Base-by-base conservation (phyloP, 2,888 invertebrate genomes). In the Drosophila siamana region DNA sequence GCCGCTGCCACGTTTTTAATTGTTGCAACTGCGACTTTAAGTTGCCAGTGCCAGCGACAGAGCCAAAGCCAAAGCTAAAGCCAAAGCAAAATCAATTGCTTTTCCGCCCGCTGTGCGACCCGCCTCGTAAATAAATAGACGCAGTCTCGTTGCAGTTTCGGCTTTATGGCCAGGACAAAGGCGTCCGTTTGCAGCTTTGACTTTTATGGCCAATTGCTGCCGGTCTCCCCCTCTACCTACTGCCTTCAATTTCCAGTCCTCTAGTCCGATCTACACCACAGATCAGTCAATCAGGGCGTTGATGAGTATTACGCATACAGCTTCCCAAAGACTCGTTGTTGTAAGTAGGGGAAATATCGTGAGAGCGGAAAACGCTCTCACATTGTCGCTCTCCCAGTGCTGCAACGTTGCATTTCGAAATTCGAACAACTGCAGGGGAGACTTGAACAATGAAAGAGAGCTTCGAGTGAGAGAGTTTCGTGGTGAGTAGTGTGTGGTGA, bases 41-140 rank as follows among this genome's bases (percentile, higher is more conserved):
- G 70, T 62, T 62, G 55, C 61, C 15, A n/a, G 7, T 48, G 43
- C 33, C 30, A 50, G 46, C 65, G 52, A 57, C 63, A 67, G 7
- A 56, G 43, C 40, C 30, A 50, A 51, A 68, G 52, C 61, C 63
- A 67, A 77, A 68, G 62, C 52, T n/a, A 28, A 51, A 55, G 13
- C 4, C 38, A 41, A 41, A 52, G 28, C 16, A 52, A 77, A 77
- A 74, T 72, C 74, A 74, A 74, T 86, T 69, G 83, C 57, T 67
- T 88, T 80, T 82, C 64, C 57, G 87, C 85, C 85, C 66, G 87
- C 81, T 86, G 81, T 69, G 84, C 63, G 64, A 77, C 51, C 77
- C 77, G 87, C 54, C 83, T 82, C 83, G 69, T 88, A 84, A 84
- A 84, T 82, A 86, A 86, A 67, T 70, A 56, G 71, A 51, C 62